Base-by-base conservation (phyloP, 2,113 vertebrate genomes). In the Mus spicilegus region DNA sequence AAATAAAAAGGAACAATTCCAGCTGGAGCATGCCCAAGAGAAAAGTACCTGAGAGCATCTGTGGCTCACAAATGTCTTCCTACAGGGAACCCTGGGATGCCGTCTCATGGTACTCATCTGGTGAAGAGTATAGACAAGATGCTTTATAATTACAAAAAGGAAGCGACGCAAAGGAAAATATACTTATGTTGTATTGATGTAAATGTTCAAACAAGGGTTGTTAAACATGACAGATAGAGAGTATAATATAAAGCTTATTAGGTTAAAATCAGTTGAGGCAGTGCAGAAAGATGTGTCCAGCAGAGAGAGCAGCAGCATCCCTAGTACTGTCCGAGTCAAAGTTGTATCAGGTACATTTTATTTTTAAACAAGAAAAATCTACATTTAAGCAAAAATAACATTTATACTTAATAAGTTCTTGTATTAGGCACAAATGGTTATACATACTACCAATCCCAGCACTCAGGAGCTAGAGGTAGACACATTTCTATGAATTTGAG, bases 211-310 rank as follows among this genome's bases (percentile, higher is more conserved):
- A 81, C 11, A 93, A 91, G 33, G 63, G 3, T 36, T 70, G 54
- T 3, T 75, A 30, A 28, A 7, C 58, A 80, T 65, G 63, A 92
- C 49, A 33, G 85, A 86, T 58, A 39, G 1, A 87, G 3, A 7
- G 17, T 81, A 19, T 22, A 65, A 36, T 67, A n/a, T 22, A 85
- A 93, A 95, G 10, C 56, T 65, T 61, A 82, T 36, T 16, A 87
- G 12, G 77, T 85, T 94, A 85, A 84, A 69, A 78, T 73, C 26
- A 92, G 19, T 88, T 96, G 30, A 86, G 3, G 49, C 56, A 58
- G 51, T 65, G 36, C n/a, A 86, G 81, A n/a, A 39, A 81, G 33
- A 67, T 70, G 24, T 30, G 51, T 46, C 75, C 17, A 93, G 58
- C 2, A 72, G 46, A 91, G 51, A 72, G 46, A 91, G 58, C 33